Evolutionary conservation across 1,140 invertebrate genomes (phyloP).

Genomic region (Lineus longissimus): DNA sequence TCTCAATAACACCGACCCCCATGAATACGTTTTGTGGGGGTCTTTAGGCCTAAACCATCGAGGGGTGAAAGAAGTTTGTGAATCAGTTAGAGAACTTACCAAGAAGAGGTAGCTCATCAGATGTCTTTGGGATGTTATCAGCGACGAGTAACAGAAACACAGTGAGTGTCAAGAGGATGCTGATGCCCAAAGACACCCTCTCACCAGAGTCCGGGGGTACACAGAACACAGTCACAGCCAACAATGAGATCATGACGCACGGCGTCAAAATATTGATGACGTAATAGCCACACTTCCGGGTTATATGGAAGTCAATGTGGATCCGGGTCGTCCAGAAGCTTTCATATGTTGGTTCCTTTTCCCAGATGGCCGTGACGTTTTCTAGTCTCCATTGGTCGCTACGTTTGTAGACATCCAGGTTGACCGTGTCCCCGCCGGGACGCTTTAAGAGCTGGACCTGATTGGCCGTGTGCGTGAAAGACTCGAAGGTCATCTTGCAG

Average conservation of each 20-base stretch:
- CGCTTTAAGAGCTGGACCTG: slow-evolving; percentile 69
- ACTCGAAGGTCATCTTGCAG: slow-evolving; percentile 76
- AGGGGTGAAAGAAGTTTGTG: no score
- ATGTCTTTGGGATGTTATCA: slow-evolving; percentile 51
- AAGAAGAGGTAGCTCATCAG: slow-evolving; percentile 46
- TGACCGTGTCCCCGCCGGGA: background rate
- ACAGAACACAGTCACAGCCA: slow-evolving; percentile 79
- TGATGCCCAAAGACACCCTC: slow-evolving; percentile 52
- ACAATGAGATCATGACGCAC: slow-evolving; percentile 79
- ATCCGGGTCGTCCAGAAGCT: slow-evolving; percentile 56
- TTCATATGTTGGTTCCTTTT: slow-evolving; percentile 65
- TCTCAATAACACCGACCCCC: no score
- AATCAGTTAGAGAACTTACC: slow-evolving; percentile 38
- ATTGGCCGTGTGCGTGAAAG: slow-evolving; percentile 92
- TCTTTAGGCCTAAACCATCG: no score
- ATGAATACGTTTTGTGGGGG: no score
- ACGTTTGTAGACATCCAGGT: background rate
- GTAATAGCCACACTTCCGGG: slow-evolving; percentile 77
- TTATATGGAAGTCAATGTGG: slow-evolving; percentile 54
- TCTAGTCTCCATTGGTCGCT: background rate
- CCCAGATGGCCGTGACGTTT: slow-evolving; percentile 65
- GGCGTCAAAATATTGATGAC: slow-evolving; percentile 84
- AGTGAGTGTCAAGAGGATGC: slow-evolving; percentile 49
- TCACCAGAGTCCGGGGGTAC: slow-evolving; percentile 76
- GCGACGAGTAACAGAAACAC: slow-evolving; percentile 53